phyloP scores from a whole-genome alignment of 2,113 vertebrate genomes.

The Python bivittatus region DNA sequence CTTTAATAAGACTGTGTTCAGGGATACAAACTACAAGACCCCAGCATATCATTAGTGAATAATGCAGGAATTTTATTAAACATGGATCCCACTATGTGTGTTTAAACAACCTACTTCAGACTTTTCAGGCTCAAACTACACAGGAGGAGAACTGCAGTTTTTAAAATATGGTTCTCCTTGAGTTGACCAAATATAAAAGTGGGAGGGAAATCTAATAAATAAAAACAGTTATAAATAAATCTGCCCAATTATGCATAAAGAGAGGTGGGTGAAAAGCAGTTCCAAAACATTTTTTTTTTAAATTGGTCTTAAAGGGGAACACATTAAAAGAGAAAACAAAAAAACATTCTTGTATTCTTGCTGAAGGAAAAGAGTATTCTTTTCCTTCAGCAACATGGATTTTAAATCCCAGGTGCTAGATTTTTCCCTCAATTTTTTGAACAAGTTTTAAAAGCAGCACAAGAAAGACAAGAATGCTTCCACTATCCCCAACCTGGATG shows the following conservation, averaged over 20 bases:
- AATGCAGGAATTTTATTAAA: constrained; percentile 15
- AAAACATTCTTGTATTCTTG: background rate
- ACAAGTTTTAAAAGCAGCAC: background rate
- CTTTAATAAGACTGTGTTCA: background rate
- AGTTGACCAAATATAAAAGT: background rate
- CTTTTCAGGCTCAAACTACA: background rate
- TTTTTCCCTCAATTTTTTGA: background rate
- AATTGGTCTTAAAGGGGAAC: background rate
- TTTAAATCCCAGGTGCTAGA: background rate
- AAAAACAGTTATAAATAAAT: background rate
- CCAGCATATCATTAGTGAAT: background rate
- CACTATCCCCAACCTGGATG: too few relatives aligned
- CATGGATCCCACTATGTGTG: background rate
- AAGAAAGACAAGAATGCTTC: background rate
- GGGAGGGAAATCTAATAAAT: background rate
- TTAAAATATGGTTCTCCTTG: background rate
- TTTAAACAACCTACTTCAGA: background rate
- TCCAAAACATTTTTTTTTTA: background rate
- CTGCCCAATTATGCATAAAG: background rate
- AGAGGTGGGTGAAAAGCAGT: background rate
- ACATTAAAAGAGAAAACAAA: background rate
- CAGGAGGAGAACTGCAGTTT: background rate
- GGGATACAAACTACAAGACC: constrained; percentile 1
- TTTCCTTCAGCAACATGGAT: background rate
- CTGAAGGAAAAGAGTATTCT: background rate